Conservation (phyloP, 2,888 invertebrate species). For the Campopleginae sp. region DNA sequence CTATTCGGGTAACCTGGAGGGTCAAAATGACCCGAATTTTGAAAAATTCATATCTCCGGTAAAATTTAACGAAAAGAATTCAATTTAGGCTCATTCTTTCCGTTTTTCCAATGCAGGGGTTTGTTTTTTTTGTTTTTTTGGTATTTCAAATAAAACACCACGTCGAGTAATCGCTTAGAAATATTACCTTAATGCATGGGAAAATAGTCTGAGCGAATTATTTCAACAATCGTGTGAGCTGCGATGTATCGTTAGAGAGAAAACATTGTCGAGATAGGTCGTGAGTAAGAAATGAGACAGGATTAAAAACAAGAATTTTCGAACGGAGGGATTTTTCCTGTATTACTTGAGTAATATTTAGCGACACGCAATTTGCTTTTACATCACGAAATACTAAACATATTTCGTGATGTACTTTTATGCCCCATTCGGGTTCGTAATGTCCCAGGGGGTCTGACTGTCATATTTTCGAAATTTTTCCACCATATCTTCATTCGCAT, state of each 20-base stretch:
- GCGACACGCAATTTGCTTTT: background rate
- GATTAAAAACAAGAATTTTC: background rate
- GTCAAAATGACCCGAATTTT: too few relatives aligned
- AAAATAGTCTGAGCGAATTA: background rate
- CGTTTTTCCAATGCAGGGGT: too few relatives aligned
- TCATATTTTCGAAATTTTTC: background rate
- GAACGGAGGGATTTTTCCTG: background rate
- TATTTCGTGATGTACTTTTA: too few relatives aligned
- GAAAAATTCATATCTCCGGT: too few relatives aligned
- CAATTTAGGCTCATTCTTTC: too few relatives aligned
- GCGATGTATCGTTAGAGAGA: background rate
- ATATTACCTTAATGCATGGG: background rate
- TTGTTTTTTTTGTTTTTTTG: background rate
- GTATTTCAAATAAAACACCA: background rate
- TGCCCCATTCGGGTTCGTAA: constrained; percentile 8
- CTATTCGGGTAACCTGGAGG: too few relatives aligned
- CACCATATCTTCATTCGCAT: constrained; percentile 11
- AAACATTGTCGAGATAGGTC: background rate
- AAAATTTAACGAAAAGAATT: too few relatives aligned
- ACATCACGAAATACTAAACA: constrained; percentile 11
- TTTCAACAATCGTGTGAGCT: too few relatives aligned
- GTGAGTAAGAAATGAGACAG: background rate
- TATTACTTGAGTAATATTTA: background rate
- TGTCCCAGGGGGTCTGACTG: constrained; percentile 14
- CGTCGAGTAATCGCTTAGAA: background rate